These are phyloP conservation scores for Drosophila subquinaria DNA, from an alignment of 2,888 invertebrate species.

Conservation along the genomic window DNA sequence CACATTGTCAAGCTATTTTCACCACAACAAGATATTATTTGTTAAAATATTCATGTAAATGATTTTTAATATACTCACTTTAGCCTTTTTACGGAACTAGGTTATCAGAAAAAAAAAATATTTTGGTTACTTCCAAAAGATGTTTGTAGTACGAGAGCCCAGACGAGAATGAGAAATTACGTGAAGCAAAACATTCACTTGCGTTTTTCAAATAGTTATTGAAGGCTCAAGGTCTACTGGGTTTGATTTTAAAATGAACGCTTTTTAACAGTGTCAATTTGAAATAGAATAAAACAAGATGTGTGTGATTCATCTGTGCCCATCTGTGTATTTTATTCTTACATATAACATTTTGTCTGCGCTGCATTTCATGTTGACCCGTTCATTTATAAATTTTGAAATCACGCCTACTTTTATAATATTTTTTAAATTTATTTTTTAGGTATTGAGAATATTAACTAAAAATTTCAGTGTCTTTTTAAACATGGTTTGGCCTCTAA, in stretches of 20 bases:
- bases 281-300: no score
- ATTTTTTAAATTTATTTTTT: no score
- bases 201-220: not conserved
- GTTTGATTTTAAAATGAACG: not conserved
- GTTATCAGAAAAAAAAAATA: conserved; percentile 39
- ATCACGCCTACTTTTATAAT: no score
- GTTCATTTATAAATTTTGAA: no score
- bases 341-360: no score
- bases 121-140: conserved; percentile 35
- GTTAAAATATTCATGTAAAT: not conserved
- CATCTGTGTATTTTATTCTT: no score
- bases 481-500: no score
- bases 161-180: conserved; percentile 39
- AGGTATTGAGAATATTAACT: no score
- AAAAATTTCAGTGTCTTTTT: no score
- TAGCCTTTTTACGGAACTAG: conserved; percentile 68
- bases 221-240: conserved; percentile 18
- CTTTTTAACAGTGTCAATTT: no score
- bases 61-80: conserved; percentile 37
- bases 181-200: rapidly evolving
- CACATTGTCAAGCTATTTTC: conserved; percentile 51
- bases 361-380: no score
- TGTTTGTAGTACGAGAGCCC: conserved; percentile 42
- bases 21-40: not conserved
- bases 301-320: no score